Base-by-base conservation (phyloP, 2,797 vertebrate species). In the Pipistrellus kuhlii region DNA sequence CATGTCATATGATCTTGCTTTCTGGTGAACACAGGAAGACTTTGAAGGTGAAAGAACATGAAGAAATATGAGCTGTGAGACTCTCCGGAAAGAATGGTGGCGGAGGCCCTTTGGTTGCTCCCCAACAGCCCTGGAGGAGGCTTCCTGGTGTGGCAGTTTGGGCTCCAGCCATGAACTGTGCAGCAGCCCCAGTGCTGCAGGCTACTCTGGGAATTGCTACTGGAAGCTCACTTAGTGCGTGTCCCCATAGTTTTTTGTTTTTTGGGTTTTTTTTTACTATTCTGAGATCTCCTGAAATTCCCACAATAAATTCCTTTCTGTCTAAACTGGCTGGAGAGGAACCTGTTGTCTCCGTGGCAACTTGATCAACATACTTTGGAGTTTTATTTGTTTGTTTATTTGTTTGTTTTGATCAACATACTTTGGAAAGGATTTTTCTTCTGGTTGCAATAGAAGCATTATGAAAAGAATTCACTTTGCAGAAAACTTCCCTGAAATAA, bases 231-330 rank as follows among this genome's bases (percentile, higher is more conserved):
- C n/a, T 17, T n/a, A 23, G 3, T 15, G 25, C n/a, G 48, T 4
- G 1, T 51, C 23, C 11, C 44, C 48, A 12, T 41, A 12, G n/a
- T 15, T 48, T 48, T 48, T 48, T 48, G 46, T 48, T 48, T 12
- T 44, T 44, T 44, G 44, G 15, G 32, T 57, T 55, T 15, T 30
- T 57, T 64, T 9, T 13, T 4, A 48, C 75, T 69, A 21, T 32
- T 93, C 71, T 90, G 27, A 93, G 59, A 80, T 48, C 32, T 46
- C 62, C 73, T 87, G n/a, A 44, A 85, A 90, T n/a, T 35, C 57
- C n/a, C 73, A 32, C 64, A 21, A 27, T 55, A 71, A 30, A 71
- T 35, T 21, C 35, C 11, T 64, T 55, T 55, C 62, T 78, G 80
- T 90, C 84, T 48, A 38, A 91, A 20, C 27, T n/a, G 17, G 27